Base-by-base conservation (phyloP, 2,797 vertebrate genomes). In the Carapus acus region DNA sequence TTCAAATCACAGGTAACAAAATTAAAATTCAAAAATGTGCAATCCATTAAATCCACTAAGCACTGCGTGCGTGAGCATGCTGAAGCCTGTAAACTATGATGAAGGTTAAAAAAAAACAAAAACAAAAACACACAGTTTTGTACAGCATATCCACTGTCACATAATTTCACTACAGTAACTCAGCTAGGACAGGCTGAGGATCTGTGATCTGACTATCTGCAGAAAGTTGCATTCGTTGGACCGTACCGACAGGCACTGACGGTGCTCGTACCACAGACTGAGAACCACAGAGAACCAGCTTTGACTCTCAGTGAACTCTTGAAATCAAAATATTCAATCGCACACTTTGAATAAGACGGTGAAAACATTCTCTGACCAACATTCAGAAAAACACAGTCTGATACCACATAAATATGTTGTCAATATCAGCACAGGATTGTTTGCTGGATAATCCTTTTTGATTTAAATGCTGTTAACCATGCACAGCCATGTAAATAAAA, bases 31-130 rank as follows among this genome's bases (percentile, higher is more conserved):
- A 24, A 49, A 16, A 42, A 67, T 49, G 56, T 62, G 40, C 60
- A 54, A 54, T 62, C 11, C 4, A 50, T 33, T 37, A 14, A 39
- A 45, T 24, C 12, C 19, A 7, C 7, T 23, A 57, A 18, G 36
- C 33, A 53, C 43, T 48, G 9, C 34, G 41, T 1, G 40, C 34
- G 45, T 40, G 27, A 54, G 42, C 50, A 54, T 19, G 37, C 54
- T 62, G 16, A 49, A 34, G 9, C 42, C 39, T 67, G 57, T 66
- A 71, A 71, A 56, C 62, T 63, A 66, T 8, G 57, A 71, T 24
- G 62, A 71, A 68, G 62, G 15, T 62, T 24, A 46, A 16, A 48
- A 31, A 57, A 12, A 15, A 21, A 12, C 8, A 74, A 13, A 53
- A 12, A 16, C 45, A 20, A 12, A 15, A 21, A 12, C 8, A 74